Evolutionary conservation across 2,888 invertebrate species (phyloP), one percentile per base, ranked within the genome.

Genomic region (Pterostichus niger): DNA sequence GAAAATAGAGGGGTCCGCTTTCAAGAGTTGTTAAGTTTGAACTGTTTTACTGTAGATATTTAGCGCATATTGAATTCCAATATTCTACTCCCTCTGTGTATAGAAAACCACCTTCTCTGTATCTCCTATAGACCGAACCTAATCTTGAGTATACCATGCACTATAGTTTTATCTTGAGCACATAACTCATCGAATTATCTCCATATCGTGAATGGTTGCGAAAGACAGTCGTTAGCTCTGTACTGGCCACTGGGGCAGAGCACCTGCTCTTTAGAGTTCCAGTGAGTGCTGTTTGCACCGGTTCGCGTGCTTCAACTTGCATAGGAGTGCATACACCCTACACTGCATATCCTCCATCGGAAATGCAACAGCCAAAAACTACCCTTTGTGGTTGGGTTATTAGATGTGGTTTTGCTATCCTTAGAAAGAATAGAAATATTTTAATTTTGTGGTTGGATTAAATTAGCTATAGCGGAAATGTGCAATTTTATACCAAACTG

Each of bases 141-240:
- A 54, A 54, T 54, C 54, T n/a, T n/a, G 54, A 54, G 15, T 54
- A 40, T 40, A 40, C 11, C 54, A 15, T 11, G n/a, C 54, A 59
- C 59, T 17, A 59, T 13, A 59, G 31, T 64, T 33, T 15, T 2
- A 64, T 64, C 15, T 64, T n/a, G 59, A 46, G 15, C 44, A 61
- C 59, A 78, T 78, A 78, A 61, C 40, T 78, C 78, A 78, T 78
- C 59, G 78, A 78, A 78, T 78, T 78, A 78, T 78, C 78, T 64
- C 33, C 35, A 33, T 33, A 78, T 78, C 61, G 54, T 78, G 78
- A 44, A 6, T 35, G 61, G 61, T 61, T 59, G 61, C 78, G 24
- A 78, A 78, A 40, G 78, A 9, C 78, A 24, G 78, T 59, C 59
- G 59, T 61, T 78, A 61, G 54, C 31, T 64, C 7, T 40, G 40